Evolutionary conservation across 92 coral and sea anemone genomes (phyloP).

Genomic region (Isaurus tuberculatus): DNA sequence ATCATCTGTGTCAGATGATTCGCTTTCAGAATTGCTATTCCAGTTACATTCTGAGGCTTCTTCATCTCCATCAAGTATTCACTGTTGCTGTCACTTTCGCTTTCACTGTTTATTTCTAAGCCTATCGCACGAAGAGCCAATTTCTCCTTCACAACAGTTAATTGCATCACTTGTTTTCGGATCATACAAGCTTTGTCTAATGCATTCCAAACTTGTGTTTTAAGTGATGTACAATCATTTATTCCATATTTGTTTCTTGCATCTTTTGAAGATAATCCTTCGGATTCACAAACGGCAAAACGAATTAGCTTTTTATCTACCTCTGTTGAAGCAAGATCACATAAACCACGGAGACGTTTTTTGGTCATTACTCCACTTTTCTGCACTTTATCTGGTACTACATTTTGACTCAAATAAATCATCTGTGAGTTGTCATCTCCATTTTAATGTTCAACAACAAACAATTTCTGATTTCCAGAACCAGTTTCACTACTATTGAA

Average conservation of each 20-base stretch:
- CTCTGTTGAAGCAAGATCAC: neutral
- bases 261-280: neutral
- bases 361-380: constrained; percentile 30
- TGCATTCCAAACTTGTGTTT: constrained; percentile 56
- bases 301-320: neutral
- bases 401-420: constrained; percentile 8
- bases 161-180: constrained; percentile 52
- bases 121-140: constrained; percentile 51
- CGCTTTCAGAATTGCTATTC: neutral
- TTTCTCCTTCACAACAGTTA: constrained; percentile 55
- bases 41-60: neutral
- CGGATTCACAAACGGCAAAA: constrained; percentile 7
- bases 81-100: constrained; percentile 36
- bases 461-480: too few relatives aligned
- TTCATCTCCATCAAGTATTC: neutral
- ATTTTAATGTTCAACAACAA: too few relatives aligned
- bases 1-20: constrained; percentile 39
- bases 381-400: constrained; percentile 10
- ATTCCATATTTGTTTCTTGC: constrained; percentile 44
- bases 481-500: too few relatives aligned
- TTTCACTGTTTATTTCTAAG: constrained; percentile 31
- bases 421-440: neutral
- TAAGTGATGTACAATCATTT: constrained; percentile 47
- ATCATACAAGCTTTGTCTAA: constrained; percentile 49
- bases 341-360: constrained; percentile 37